Base-by-base conservation (phyloP, 2,888 invertebrate genomes). In the Callyntrura sp. region DNA sequence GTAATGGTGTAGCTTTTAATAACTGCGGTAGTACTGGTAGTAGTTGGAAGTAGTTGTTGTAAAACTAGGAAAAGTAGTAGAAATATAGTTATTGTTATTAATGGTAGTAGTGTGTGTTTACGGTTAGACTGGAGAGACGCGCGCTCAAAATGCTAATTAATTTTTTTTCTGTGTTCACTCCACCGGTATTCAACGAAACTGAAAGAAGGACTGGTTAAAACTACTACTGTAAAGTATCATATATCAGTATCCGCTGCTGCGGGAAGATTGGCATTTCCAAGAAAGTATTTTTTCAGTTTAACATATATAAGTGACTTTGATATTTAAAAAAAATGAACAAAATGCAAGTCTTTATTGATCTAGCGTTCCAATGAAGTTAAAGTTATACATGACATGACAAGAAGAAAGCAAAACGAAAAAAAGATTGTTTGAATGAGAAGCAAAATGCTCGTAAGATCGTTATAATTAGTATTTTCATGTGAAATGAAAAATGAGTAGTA, bases 21-120 rank as follows among this genome's bases (percentile, higher is more conserved):
- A 45, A 48, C 73, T 73, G 73, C 73, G 68, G 68, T 68, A 68
- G 68, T 35, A 23, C 11, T 25, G 23, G 62, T 23, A 70, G 70
- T 70, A 70, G 65, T 68, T 25, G 65, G n/a, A n/a, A 70, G 35
- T 17, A 57, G 60, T 79, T 57, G 55, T 70, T 35, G n/a, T 14
- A 65, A 17, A n/a, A 62, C 4, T 62, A 62, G 2, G 5, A 9
- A 48, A 68, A 68, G 48, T 48, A 68, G 45, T 60, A 83, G 65
- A 25, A 84, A 84, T 84, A 68, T 51, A 83, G 79, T 45, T 79
- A n/a, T n/a, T n/a, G n/a, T n/a, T n/a, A 79, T 86, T 86, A 86
- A 79, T 86, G 79, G 65, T 55, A 62, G 86, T 81, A 70, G 68
- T 70, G 76, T 45, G n/a, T n/a, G n/a, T n/a, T n/a, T 60, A 73